Evolutionary conservation across 64 coral and sea anemone species (phyloP).

Genomic region (Exaiptasia diaphana): DNA sequence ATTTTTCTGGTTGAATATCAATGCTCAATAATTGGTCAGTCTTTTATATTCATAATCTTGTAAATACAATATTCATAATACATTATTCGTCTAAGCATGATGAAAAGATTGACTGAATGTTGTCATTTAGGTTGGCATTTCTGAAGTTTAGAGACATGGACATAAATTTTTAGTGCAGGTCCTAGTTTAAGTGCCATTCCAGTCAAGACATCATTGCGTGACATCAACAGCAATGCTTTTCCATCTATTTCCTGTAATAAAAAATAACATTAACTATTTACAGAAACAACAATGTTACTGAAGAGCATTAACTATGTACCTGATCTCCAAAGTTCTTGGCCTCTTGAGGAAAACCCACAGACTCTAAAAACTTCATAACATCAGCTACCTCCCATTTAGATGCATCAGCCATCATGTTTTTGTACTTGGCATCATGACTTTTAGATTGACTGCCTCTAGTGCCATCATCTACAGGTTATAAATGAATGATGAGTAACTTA

Average conservation of each 20-base stretch:
- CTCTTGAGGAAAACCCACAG: slow-evolving; percentile 77
- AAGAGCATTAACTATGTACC: slow-evolving; percentile 9
- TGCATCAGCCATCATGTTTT: slow-evolving; percentile 59
- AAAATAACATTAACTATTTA: not conserved
- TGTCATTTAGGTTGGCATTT: slow-evolving; percentile 23
- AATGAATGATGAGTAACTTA: too few species aligned
- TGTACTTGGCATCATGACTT: not conserved
- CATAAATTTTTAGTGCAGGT: slow-evolving; percentile 84
- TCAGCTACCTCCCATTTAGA: slow-evolving; percentile 73
- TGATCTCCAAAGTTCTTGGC: slow-evolving; percentile 88
- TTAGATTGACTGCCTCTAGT: not conserved
- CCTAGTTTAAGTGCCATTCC: slow-evolving; percentile 89
- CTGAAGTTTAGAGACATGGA: slow-evolving; percentile 73
- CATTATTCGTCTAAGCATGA: too few species aligned
- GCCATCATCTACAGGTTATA: too few species aligned
- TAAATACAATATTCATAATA: too few species aligned
- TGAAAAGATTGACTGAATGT: too few species aligned
- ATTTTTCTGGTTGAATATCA: too few species aligned
- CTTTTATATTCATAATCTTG: too few species aligned
- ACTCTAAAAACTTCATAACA: slow-evolving; percentile 76
- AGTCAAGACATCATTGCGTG: slow-evolving; percentile 82
- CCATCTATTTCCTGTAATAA: slow-evolving; percentile 83
- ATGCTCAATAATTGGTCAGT: too few species aligned
- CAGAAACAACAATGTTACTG: not conserved
- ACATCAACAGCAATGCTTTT: slow-evolving; percentile 80